Evolutionary conservation across 2,888 invertebrate genomes (phyloP).

Genomic region (Synanthedon tipuliformis): DNA sequence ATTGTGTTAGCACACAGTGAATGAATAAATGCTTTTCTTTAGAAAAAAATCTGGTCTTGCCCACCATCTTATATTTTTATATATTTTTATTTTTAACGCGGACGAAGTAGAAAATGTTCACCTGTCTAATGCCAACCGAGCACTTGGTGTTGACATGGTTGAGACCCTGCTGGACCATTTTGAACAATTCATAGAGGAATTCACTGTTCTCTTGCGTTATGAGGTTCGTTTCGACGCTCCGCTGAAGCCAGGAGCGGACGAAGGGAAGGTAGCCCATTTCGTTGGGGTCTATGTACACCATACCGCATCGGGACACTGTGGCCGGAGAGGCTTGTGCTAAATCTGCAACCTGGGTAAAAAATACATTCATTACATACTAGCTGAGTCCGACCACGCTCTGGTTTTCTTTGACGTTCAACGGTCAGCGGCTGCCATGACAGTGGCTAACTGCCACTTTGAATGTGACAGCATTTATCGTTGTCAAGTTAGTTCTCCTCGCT

Average conservation of each 20-base stretch:
- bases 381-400: too few relatives aligned
- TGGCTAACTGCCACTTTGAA: too few relatives aligned
- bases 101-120: constrained; percentile 24
- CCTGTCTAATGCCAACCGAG: constrained; percentile 80
- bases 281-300: constrained; percentile 90
- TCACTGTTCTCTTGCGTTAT: constrained; percentile 70
- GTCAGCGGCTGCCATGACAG: too few relatives aligned
- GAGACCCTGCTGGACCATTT: constrained; percentile 76
- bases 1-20: too few relatives aligned
- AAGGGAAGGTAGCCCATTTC: constrained; percentile 86
- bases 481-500: too few relatives aligned
- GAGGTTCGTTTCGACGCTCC: constrained; percentile 55
- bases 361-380: too few relatives aligned
- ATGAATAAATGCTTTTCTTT: too few relatives aligned
- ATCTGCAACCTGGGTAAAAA: constrained; percentile 72
- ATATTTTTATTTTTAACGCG: too few relatives aligned
- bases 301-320: constrained; percentile 85
- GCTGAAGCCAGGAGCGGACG: constrained; percentile 81
- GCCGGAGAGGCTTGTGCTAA: constrained; percentile 91
- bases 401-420: too few relatives aligned
- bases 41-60: too few relatives aligned
- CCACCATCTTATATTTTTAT: too few relatives aligned
- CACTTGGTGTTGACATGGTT: constrained; percentile 77
- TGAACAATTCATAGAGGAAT: constrained; percentile 76
- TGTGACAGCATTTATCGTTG: too few relatives aligned